Conservation (phyloP, 2,113 vertebrate genomes). For the Engystomops pustulosus region DNA sequence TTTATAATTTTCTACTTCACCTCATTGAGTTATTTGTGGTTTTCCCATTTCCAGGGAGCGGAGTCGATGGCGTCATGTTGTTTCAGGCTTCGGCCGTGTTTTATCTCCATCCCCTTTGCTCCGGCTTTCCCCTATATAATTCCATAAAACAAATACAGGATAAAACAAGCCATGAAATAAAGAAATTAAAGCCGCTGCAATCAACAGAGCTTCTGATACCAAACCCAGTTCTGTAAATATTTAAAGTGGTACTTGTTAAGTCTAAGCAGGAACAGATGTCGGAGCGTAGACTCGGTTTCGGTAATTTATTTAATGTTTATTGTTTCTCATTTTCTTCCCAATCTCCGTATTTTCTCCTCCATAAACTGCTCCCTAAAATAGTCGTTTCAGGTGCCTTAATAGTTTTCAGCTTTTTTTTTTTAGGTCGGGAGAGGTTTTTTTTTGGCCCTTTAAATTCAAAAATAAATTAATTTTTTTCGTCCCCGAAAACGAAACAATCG, state of each 20-base stretch:
- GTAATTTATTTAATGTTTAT: conserved; percentile 59
- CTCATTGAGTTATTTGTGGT: conserved; percentile 9
- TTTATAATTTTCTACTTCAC: not conserved
- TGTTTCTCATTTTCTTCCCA: conserved; percentile 49
- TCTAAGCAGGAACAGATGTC: conserved; percentile 55
- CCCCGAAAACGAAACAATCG: no score
- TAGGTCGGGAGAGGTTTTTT: no score
- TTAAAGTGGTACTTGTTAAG: conserved; percentile 61
- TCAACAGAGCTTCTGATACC: conserved; percentile 53
- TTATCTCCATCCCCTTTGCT: conserved; percentile 13
- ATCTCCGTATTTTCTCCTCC: conserved; percentile 41
- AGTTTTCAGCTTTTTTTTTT: conserved; percentile 26
- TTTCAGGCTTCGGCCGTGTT: not conserved
- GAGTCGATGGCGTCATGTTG: not conserved
- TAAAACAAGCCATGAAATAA: conserved; percentile 53
- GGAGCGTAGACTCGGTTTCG: conserved; percentile 37
- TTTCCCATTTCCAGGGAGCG: not conserved
- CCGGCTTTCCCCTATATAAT: conserved; percentile 30
- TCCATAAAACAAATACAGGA: conserved; percentile 50
- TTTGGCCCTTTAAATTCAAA: conserved; percentile 2
- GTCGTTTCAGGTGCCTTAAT: conserved; percentile 55
- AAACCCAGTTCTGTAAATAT: conserved; percentile 57
- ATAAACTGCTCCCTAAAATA: conserved; percentile 46
- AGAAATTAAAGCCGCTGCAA: conserved; percentile 46
- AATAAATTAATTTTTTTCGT: conserved; percentile 8